phyloP scores from a whole-genome alignment of 2,888 invertebrate genomes.

The Nemoura dubitans region DNA sequence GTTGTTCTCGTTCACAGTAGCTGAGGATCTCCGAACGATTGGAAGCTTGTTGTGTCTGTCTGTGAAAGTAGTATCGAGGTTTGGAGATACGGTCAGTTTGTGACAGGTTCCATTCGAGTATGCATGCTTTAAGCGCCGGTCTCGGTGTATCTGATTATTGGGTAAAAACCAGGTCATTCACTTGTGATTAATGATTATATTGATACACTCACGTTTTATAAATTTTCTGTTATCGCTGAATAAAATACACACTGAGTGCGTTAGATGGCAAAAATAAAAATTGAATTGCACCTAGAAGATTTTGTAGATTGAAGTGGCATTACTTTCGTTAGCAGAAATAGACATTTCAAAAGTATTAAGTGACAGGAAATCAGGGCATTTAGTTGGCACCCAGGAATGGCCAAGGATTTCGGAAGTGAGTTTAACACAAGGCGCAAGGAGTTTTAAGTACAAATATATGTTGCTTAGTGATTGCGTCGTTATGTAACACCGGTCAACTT shows the following conservation, averaged over 20 bases:
- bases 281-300: no score
- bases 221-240: no score
- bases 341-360: no score
- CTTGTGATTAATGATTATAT: no score
- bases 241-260: no score
- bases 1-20: background rate
- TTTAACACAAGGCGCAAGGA: background rate
- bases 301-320: no score
- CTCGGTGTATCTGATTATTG: no score
- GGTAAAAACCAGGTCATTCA: no score
- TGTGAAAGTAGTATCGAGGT: background rate
- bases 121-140: background rate
- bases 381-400: background rate
- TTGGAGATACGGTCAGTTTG: background rate
- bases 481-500: background rate
- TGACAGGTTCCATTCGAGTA: background rate
- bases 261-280: no score
- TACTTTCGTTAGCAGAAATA: no score
- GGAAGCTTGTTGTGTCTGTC: background rate
- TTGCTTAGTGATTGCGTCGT: background rate
- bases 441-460: background rate
- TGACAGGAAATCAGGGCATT: background rate
- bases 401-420: background rate
- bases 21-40: background rate
- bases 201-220: no score